Evolutionary conservation across 2,888 invertebrate genomes (phyloP), one percentile per base, ranked within the genome.

Genomic region (Papilio gigon): DNA sequence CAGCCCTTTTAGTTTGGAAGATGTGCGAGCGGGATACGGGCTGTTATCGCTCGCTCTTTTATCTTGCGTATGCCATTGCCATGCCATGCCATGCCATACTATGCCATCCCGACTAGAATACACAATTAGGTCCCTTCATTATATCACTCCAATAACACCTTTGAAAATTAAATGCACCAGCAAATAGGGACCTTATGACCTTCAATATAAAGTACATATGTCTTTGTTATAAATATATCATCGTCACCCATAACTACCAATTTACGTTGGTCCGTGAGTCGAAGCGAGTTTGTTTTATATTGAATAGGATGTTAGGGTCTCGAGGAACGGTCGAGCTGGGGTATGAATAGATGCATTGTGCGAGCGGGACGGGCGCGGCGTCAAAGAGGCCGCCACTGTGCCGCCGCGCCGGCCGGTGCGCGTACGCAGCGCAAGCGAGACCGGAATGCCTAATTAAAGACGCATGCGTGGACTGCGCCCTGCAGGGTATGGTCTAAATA

Each of bases 381-480:
- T 88, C 91, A 91, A 91, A 88, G 87, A 89, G 88, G 81, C 80
- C 85, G 90, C 47, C 47, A n/a, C 47, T 22, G 47, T 12, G 47
- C 47, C 40, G 40, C 40, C 44, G 44, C 17, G 44, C 90, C 90
- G 86, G 85, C 77, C 80, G 79, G 80, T 84, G 88, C 86, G 87
- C 87, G 87, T 84, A 87, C 88, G 90, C 85, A 82, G 82, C 83
- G 87, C 90, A 87, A 89, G 89, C 89, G 90, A 86, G 83, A 79
- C 78, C 81, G 86, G 91, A 91, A 91, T 91, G 88, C 89, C 89
- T 91, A 91, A 91, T 91, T 91, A 90, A 90, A 88, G 85, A 89
- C 90, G 90, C 88, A 91, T 90, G 91, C 89, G 87, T 87, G 88
- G 88, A 88, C 86, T 82, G 76, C 73, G 75, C 78, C 75, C 76